Evolutionary conservation across 2,888 invertebrate genomes (phyloP).

Genomic region (Rambutsinella grinnellia): DNA sequence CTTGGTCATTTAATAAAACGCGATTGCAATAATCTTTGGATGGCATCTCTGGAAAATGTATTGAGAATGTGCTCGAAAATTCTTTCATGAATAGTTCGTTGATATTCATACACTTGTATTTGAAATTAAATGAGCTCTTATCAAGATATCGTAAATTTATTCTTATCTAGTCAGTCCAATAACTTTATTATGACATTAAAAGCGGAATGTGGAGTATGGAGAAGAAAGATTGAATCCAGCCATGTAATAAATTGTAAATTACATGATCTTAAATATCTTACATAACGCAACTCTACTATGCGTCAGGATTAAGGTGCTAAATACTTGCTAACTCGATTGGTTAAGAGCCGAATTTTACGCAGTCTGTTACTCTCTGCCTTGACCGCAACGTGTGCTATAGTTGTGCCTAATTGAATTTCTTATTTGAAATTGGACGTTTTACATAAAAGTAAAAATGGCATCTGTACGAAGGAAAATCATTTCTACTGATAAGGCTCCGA

Average conservation of each 20-base stretch:
- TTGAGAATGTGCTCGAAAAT: too few relatives aligned
- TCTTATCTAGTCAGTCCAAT: too few relatives aligned
- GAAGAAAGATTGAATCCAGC: not conserved
- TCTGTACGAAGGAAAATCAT: constrained; percentile 37
- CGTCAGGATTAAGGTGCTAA: not conserved
- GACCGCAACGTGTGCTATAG: not conserved
- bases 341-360: not conserved
- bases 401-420: not conserved
- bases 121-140: too few relatives aligned
- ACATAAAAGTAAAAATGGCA: constrained; percentile 66
- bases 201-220: not conserved
- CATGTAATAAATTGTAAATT: not conserved
- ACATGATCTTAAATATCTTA: not conserved
- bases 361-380: not conserved
- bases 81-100: too few relatives aligned
- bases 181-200: not conserved
- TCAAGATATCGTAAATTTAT: too few relatives aligned
- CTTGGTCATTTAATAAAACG: too few relatives aligned
- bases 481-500: constrained; percentile 41
- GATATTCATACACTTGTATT: too few relatives aligned
- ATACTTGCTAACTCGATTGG: not conserved
- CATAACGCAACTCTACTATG: not conserved
- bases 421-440: not conserved
- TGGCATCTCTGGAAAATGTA: too few relatives aligned
- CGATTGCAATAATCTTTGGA: too few relatives aligned